Conservation (phyloP, 1,140 invertebrate genomes). For the Trichogramma pretiosum region DNA sequence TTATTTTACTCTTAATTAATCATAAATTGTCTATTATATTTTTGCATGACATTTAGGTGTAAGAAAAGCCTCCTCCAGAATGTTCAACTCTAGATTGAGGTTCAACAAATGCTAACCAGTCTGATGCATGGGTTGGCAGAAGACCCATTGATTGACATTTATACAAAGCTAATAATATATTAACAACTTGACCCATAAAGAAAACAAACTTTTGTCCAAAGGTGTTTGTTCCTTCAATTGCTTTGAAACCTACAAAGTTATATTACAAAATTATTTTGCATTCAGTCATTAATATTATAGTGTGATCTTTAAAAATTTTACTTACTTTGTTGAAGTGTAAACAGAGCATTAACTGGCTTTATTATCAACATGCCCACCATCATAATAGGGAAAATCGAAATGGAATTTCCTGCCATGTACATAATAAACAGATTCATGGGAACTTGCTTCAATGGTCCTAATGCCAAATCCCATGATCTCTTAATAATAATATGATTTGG, state of each 20-base stretch:
- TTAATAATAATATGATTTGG: constrained; percentile 80
- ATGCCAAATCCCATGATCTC: constrained; percentile 94
- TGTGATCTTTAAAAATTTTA: constrained; percentile 7
- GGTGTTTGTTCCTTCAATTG: constrained; percentile 89
- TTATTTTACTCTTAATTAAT: constrained; percentile 22
- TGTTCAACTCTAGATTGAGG: constrained; percentile 80
- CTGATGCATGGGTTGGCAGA: constrained; percentile 92
- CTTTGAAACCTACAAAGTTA: constrained; percentile 70
- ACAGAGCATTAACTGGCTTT: constrained; percentile 88
- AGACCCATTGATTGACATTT: constrained; percentile 99
- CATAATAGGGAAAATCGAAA: constrained; percentile 99
- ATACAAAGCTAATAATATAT: constrained; percentile 87
- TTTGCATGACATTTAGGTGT: constrained; percentile 46
- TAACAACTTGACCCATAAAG: constrained; percentile 88
- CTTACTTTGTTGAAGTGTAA: constrained; percentile 74
- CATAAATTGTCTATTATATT: constrained; percentile 20
- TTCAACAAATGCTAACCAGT: constrained; percentile 97
- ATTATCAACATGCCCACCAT: constrained; percentile 99
- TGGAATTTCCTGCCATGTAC: constrained; percentile 99
- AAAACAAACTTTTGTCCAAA: constrained; percentile 90
- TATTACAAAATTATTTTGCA: background rate
- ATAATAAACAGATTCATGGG: constrained; percentile 99
- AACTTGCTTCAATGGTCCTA: constrained; percentile 89
- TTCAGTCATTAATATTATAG: background rate
- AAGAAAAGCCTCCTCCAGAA: constrained; percentile 73